phyloP scores from a whole-genome alignment of 2,888 invertebrate genomes.

The Cetonia aurata region DNA sequence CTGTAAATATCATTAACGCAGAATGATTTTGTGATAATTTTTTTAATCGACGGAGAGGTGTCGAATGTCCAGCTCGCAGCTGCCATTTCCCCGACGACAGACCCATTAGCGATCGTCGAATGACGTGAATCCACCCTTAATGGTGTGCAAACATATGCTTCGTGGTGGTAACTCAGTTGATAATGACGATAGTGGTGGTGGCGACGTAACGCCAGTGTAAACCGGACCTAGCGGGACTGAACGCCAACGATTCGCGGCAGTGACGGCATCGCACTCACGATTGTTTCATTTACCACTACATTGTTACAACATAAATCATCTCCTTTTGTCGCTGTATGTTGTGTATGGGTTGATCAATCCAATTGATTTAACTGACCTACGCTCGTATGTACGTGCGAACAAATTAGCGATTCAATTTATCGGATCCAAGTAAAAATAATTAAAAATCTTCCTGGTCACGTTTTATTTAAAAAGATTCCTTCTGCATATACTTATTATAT shows the following conservation, averaged over 20 bases:
- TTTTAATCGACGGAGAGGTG: slow-evolving; percentile 12
- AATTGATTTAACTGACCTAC: slow-evolving; percentile 37
- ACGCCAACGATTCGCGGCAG: slow-evolving; percentile 3
- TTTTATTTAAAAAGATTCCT: neutral
- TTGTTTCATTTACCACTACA: slow-evolving; percentile 49
- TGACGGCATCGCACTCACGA: slow-evolving; percentile 29
- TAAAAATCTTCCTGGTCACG: neutral
- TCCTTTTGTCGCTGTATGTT: slow-evolving; percentile 43
- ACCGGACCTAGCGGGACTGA: slow-evolving; percentile 24
- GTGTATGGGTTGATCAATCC: slow-evolving; percentile 27
- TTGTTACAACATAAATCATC: slow-evolving; percentile 49
- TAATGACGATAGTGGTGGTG: slow-evolving; percentile 19
- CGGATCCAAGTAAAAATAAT: neutral
- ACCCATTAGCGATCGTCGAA: slow-evolving; percentile 42
- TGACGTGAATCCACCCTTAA: slow-evolving; percentile 45
- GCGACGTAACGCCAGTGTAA: slow-evolving; percentile 13
- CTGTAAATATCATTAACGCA: no score
- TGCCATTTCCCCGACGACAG: slow-evolving; percentile 35
- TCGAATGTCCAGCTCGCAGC: slow-evolving; percentile 41
- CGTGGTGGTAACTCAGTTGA: slow-evolving; percentile 41
- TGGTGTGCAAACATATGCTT: slow-evolving; percentile 51
- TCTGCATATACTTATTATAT: neutral
- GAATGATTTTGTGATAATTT: no score
- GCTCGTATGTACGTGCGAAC: neutral
- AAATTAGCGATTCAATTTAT: slow-evolving; percentile 35